phyloP scores from a whole-genome alignment of 64 coral and sea anemone species.

The Cladopsammia gracilis region DNA sequence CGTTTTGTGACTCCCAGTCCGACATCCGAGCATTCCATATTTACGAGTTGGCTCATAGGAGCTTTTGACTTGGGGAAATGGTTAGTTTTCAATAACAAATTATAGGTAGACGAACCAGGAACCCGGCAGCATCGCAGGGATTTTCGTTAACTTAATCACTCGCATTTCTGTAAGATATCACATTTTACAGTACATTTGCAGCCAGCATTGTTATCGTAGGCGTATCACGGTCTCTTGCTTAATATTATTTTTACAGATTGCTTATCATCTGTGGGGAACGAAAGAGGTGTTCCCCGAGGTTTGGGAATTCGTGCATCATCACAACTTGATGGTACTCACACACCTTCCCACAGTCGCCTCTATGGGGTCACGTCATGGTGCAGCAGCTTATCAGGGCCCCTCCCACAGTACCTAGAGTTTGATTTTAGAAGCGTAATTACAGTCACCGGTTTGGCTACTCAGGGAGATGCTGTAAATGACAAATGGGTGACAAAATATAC shows the following conservation, averaged over 20 bases:
- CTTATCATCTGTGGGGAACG: slow-evolving; percentile 22
- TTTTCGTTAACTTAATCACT: too few species aligned
- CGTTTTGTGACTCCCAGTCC: too few species aligned
- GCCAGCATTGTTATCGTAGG: too few species aligned
- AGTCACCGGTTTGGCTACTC: slow-evolving; percentile 69
- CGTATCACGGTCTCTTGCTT: too few species aligned
- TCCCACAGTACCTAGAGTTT: slow-evolving; percentile 68
- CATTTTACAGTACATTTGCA: too few species aligned
- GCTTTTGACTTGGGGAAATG: too few species aligned
- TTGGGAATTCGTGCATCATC: slow-evolving; percentile 27
- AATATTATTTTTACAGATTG: background rate
- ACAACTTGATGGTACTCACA: background rate
- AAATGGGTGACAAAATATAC: slow-evolving; percentile 70
- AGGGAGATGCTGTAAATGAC: slow-evolving; percentile 62
- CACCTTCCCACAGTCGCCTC: background rate
- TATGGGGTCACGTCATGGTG: slow-evolving; percentile 46
- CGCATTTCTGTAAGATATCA: too few species aligned
- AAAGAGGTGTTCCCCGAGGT: background rate
- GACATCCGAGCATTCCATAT: too few species aligned
- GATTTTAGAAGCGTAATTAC: slow-evolving; percentile 22
- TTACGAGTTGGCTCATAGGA: too few species aligned
- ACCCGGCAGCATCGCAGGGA: too few species aligned
- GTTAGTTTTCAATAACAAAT: too few species aligned
- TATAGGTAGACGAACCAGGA: too few species aligned
- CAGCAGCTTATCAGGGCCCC: background rate